A percentile compares a stretch with the other conserved stretches of the same genome.
phyloP scores from a whole-genome alignment of 2,797 vertebrate genomes.

The Emys orbicularis region DNA sequence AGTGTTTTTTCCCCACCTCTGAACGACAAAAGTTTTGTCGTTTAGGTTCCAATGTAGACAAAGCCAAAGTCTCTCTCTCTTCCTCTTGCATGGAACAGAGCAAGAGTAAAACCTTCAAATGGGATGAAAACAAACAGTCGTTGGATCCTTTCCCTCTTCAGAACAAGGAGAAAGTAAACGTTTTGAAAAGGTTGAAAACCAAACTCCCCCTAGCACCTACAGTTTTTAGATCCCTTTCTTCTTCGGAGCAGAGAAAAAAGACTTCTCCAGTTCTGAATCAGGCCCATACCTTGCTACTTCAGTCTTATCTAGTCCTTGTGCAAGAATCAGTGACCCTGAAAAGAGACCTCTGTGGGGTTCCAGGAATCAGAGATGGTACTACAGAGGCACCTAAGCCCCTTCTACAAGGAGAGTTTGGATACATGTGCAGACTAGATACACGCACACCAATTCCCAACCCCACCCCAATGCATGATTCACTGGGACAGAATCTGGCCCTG shows the following conservation, averaged over 20 bases:
- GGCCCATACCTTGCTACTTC: too few relatives aligned
- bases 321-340: background rate
- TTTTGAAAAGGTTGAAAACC: background rate
- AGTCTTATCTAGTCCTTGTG: background rate
- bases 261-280: background rate
- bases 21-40: too few relatives aligned
- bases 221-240: background rate
- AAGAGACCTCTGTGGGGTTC: background rate
- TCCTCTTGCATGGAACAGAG: background rate
- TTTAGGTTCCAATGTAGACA: too few relatives aligned
- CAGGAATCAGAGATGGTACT: background rate
- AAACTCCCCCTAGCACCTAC: too few relatives aligned
- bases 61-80: background rate
- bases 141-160: constrained; percentile 4
- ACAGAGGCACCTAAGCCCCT: too few relatives aligned
- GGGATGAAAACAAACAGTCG: background rate
- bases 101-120: background rate
- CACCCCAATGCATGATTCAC: background rate
- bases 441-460: too few relatives aligned
- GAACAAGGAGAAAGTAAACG: constrained; percentile 28
- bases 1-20: too few relatives aligned
- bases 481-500: background rate
- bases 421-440: too few relatives aligned
- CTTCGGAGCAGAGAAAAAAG: constrained; percentile 22
- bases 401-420: too few relatives aligned